Evolutionary conservation across 2,113 vertebrate species (phyloP).

Genomic region (Bos indicus): DNA sequence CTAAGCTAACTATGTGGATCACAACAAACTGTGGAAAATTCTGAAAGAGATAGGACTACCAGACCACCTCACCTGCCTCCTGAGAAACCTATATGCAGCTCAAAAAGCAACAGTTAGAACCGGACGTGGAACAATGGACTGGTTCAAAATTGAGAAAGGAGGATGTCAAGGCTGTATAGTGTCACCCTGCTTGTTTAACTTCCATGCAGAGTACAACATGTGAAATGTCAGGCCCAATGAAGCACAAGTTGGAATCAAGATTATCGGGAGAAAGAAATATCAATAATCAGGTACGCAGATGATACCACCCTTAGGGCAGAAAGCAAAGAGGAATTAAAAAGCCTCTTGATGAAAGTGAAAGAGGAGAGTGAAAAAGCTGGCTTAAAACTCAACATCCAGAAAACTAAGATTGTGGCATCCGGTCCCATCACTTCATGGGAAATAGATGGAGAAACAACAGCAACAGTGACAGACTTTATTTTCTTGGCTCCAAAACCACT

Average conservation of each 20-base stretch:
- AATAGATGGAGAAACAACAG: not conserved
- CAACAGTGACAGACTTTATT: not conserved
- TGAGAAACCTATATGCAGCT: not conserved
- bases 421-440: not conserved
- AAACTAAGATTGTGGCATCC: not conserved
- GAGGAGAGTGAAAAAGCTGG: not conserved
- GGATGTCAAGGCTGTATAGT: not conserved
- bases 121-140: not conserved
- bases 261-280: not conserved
- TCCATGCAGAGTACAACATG: not conserved
- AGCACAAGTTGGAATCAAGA: not conserved
- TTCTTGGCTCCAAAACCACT: not conserved
- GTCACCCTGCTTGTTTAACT: not conserved
- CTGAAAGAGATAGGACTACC: not conserved
- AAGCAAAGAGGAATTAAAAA: not conserved
- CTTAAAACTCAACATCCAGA: not conserved
- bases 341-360: not conserved
- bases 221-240: not conserved
- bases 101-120: not conserved
- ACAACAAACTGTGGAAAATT: not conserved
- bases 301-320: not conserved
- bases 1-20: not conserved
- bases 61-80: not conserved
- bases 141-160: not conserved
- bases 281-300: not conserved